Percentiles rank a stretch among this genome's conserved stretches.
Conservation (phyloP, 2,113 vertebrate genomes). For the Agelaius tricolor region DNA sequence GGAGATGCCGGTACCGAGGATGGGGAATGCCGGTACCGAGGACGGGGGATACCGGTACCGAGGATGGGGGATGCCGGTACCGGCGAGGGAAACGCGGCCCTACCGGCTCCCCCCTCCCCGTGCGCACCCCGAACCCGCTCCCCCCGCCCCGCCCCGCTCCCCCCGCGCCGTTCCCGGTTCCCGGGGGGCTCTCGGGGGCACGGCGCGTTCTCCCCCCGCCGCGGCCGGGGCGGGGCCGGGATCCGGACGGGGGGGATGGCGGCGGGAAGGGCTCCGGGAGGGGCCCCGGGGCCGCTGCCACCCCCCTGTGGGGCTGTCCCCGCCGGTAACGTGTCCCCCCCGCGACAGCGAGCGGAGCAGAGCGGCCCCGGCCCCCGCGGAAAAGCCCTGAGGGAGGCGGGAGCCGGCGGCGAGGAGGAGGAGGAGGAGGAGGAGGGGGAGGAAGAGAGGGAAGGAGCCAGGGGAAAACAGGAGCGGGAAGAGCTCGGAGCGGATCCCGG, state of each 20-base stretch:
- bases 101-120: too few relatives aligned
- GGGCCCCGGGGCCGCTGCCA: not conserved
- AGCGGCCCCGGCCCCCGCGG: not conserved
- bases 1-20: too few relatives aligned
- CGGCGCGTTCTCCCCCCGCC: not conserved
- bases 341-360: not conserved
- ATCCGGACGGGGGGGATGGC: not conserved
- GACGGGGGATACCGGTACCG: rapidly evolving
- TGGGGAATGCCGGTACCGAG: too few relatives aligned
- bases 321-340: not conserved
- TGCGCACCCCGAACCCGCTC: not conserved
- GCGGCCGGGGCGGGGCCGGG: not conserved
- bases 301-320: not conserved
- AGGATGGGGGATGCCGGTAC: too few relatives aligned
- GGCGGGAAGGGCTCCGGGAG: not conserved
- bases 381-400: not conserved
- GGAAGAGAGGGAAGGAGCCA: not conserved
- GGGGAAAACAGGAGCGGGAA: not conserved
- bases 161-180: not conserved
- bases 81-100: not conserved
- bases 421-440: not conserved
- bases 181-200: not conserved
- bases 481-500: not conserved
- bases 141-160: not conserved
- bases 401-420: not conserved